Evolutionary conservation across 35 echinoderm and acorn worm genomes (phyloP).

Genomic region (Apostichopus californicus): DNA sequence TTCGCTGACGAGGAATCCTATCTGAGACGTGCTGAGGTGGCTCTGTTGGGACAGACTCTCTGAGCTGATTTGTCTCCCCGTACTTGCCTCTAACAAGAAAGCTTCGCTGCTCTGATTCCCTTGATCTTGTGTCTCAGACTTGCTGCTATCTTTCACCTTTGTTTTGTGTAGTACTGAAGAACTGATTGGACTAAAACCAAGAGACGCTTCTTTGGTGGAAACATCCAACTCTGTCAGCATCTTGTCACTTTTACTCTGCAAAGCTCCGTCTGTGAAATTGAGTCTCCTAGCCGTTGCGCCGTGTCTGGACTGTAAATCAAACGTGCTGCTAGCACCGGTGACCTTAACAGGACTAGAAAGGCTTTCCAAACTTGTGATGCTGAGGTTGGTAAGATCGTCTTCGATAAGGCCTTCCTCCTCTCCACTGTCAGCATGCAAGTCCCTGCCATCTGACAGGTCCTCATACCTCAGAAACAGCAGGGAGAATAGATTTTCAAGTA

Average conservation of each 20-base stretch:
- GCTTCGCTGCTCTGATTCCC: neutral
- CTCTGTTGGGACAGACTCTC: constrained; percentile 71
- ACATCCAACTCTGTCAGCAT: neutral
- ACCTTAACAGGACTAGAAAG: constrained; percentile 56
- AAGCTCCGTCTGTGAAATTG: neutral
- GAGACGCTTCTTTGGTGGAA: neutral
- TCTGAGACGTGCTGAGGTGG: constrained; percentile 41
- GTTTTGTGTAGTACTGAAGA: neutral
- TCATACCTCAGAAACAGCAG: constrained; percentile 81
- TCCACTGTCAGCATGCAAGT: constrained; percentile 65
- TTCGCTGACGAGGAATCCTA: constrained; percentile 72
- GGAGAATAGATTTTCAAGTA: constrained; percentile 92
- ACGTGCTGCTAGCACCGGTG: neutral
- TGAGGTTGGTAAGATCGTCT: constrained; percentile 71
- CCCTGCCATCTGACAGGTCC: constrained; percentile 21
- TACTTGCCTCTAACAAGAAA: neutral
- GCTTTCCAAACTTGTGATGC: constrained; percentile 77
- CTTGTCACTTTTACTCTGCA: neutral
- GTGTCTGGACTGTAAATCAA: neutral
- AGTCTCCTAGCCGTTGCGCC: neutral
- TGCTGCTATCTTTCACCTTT: neutral
- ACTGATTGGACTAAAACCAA: neutral
- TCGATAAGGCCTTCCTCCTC: constrained; percentile 74
- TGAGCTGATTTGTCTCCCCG: constrained; percentile 39
- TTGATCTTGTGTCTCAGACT: neutral